These are phyloP conservation scores for Oxygymnocypris stewartii DNA, from an alignment of 2,113 vertebrate genomes.

Conservation along the genomic window DNA sequence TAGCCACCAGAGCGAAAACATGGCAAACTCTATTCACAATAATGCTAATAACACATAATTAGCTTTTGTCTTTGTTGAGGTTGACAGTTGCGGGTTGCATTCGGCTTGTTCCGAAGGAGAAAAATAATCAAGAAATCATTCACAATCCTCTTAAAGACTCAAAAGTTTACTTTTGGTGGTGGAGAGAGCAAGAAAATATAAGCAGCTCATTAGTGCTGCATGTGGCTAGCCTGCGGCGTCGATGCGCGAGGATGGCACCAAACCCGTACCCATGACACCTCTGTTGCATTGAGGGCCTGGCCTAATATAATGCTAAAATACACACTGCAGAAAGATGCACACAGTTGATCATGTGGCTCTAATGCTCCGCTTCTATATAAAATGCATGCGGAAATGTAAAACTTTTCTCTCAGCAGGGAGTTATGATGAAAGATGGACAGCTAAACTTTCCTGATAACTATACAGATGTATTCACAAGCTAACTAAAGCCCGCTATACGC, in stretches of 20 bases:
- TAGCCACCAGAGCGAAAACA: constrained; percentile 33
- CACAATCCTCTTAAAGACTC: constrained; percentile 65
- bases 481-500: no score
- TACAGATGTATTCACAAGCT: no score
- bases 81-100: not conserved
- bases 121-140: constrained; percentile 70
- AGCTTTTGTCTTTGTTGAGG: constrained; percentile 65
- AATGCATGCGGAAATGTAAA: constrained; percentile 49
- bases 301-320: constrained; percentile 66
- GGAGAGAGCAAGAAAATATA: constrained; percentile 72
- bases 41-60: constrained; percentile 74
- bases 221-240: constrained; percentile 67
- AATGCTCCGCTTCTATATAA: constrained; percentile 17
- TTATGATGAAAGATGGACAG: constrained; percentile 2
- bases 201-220: constrained; percentile 73
- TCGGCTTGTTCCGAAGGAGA: constrained; percentile 57
- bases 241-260: constrained; percentile 67
- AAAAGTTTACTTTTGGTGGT: constrained; percentile 76
- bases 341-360: constrained; percentile 53
- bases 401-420: constrained; percentile 27
- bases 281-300: constrained; percentile 58
- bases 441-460: not conserved
- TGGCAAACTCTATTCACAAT: constrained; percentile 48
- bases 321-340: constrained; percentile 62
- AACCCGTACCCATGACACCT: constrained; percentile 61